Conservation (phyloP, 2,113 vertebrate species). For the Hiodon alosoides region DNA sequence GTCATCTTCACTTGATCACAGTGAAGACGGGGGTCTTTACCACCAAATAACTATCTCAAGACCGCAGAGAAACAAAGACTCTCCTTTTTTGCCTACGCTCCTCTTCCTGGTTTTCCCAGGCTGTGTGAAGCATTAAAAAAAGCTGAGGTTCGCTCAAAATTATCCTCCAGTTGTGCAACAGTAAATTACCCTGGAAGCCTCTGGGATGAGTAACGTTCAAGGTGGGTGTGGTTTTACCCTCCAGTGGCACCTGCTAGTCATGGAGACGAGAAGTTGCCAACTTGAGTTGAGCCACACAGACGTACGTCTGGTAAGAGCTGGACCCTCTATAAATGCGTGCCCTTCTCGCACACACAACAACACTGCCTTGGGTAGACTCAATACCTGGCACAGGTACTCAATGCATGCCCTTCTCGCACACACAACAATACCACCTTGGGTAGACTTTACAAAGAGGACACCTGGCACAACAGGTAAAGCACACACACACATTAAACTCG, state of each 20-base stretch:
- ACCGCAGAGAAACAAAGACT: no score
- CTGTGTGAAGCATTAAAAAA: neutral
- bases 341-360: neutral
- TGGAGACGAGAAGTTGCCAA: slow-evolving; percentile 26
- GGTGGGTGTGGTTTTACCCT: no score
- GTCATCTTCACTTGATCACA: no score
- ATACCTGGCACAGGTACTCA: no score
- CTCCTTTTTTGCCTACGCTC: no score
- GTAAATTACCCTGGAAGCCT: slow-evolving; percentile 23
- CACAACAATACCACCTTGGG: neutral
- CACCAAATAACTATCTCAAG: no score
- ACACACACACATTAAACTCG: no score
- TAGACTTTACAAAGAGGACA: neutral
- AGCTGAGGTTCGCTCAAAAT: neutral
- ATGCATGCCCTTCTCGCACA: neutral
- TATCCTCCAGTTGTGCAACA: neutral
- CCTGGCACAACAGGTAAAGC: slow-evolving; percentile 13
- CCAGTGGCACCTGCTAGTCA: neutral
- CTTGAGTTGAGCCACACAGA: slow-evolving; percentile 3
- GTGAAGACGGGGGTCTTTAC: no score
- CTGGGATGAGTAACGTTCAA: neutral
- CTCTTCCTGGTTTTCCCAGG: no score
- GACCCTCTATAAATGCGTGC: neutral
- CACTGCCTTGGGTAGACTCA: no score
- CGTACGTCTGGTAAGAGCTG: neutral